These are phyloP conservation scores for Brachyrhaphis roseni DNA, from an alignment of 2,797 vertebrate species.

Conservation along the genomic window DNA sequence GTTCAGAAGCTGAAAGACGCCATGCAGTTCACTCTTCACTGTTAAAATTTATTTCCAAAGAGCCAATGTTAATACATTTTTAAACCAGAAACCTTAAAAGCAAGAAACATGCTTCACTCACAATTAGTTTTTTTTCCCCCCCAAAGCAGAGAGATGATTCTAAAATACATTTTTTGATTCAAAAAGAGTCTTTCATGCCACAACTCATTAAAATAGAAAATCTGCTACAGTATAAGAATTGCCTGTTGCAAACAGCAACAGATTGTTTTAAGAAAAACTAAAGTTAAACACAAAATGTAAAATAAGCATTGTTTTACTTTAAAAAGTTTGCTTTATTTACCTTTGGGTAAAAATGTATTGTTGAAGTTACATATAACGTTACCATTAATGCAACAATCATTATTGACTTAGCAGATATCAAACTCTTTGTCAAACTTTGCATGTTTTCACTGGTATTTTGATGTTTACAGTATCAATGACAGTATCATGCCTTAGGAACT, in stretches of 20 bases:
- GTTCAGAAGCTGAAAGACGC: slow-evolving; percentile 20
- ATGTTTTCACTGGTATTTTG: background rate
- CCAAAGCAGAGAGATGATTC: background rate
- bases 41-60: background rate
- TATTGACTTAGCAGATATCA: background rate
- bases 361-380: background rate
- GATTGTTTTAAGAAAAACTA: background rate
- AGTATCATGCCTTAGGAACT: too few relatives aligned
- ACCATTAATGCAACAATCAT: background rate
- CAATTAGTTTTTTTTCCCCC: background rate
- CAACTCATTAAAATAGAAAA: background rate
- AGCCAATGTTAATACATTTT: background rate
- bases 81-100: background rate
- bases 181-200: background rate
- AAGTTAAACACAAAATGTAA: background rate
- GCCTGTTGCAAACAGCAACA: background rate
- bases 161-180: background rate
- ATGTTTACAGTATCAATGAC: too few relatives aligned
- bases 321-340: background rate
- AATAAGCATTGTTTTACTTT: background rate
- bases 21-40: background rate
- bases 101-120: background rate
- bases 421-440: background rate
- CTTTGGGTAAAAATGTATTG: background rate
- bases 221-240: background rate